phyloP scores from a whole-genome alignment of 2,888 invertebrate genomes.

The Ophioninae sp. region DNA sequence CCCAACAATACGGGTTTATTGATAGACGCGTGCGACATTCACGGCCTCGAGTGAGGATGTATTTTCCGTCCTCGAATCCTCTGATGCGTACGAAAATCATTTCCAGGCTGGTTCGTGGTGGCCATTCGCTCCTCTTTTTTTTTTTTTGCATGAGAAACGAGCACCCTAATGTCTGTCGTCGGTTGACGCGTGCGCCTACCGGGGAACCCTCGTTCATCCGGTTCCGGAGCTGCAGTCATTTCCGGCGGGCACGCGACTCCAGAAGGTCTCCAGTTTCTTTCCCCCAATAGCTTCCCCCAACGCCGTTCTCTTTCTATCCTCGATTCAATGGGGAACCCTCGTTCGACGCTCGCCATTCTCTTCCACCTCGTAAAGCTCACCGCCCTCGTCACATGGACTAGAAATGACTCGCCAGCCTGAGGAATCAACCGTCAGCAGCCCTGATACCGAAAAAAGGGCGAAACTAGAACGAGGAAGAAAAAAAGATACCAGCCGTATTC shows the following conservation, averaged over 20 bases:
- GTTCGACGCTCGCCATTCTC: slow-evolving; percentile 47
- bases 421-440: slow-evolving; percentile 50
- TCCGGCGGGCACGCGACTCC: slow-evolving; percentile 68
- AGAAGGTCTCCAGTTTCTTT: slow-evolving; percentile 45
- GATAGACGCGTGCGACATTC: background rate
- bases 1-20: background rate
- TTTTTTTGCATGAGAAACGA: background rate
- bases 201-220: slow-evolving; percentile 56
- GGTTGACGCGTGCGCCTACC: slow-evolving; percentile 48
- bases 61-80: slow-evolving; percentile 4
- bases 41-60: background rate
- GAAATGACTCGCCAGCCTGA: background rate
- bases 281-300: background rate
- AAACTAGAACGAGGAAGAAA: slow-evolving; percentile 2
- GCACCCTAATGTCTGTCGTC: slow-evolving; percentile 47
- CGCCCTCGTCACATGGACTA: slow-evolving; percentile 44
- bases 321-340: slow-evolving; percentile 36
- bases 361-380: slow-evolving; percentile 64
- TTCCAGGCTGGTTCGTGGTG: background rate
- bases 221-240: slow-evolving; percentile 68
- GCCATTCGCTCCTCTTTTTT: background rate
- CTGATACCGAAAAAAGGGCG: slow-evolving; percentile 24
- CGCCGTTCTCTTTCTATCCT: slow-evolving; percentile 1
- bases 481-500: background rate
- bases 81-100: slow-evolving; percentile 25